Evolutionary conservation across 2,797 vertebrate genomes (phyloP).

Genomic region (Crax fasciolata): DNA sequence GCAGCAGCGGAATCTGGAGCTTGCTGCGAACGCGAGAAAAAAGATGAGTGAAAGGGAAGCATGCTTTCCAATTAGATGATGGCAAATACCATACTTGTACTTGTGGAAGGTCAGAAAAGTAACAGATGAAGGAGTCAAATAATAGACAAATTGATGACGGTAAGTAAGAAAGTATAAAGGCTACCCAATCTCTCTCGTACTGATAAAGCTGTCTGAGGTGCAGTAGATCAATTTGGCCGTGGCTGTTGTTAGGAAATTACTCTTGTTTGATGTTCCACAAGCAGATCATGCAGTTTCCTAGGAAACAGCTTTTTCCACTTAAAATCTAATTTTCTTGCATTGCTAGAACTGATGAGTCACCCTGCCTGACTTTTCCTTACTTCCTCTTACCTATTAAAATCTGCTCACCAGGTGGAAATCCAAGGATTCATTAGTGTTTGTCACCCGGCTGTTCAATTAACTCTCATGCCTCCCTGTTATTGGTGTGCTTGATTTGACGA

Average conservation of each 20-base stretch:
- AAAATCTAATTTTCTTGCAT: constrained; percentile 83
- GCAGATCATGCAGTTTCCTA: constrained; percentile 87
- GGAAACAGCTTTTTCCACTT: constrained; percentile 86
- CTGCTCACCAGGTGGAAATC: constrained; percentile 70
- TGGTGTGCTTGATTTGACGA: not conserved
- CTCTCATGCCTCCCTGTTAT: constrained; percentile 41
- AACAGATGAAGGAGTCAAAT: constrained; percentile 53
- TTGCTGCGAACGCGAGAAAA: not conserved
- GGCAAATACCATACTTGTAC: constrained; percentile 36
- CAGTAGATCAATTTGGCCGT: constrained; percentile 81
- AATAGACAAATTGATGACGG: constrained; percentile 76
- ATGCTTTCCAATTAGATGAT: constrained; percentile 68
- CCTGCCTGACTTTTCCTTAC: constrained; percentile 75
- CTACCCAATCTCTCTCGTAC: constrained; percentile 72
- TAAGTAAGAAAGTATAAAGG: constrained; percentile 80
- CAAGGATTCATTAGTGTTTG: constrained; percentile 71
- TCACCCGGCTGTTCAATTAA: constrained; percentile 63
- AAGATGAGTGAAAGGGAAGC: constrained; percentile 7
- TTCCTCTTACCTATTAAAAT: constrained; percentile 78
- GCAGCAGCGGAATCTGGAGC: constrained; percentile 35
- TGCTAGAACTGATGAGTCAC: constrained; percentile 82
- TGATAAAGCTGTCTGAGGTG: constrained; percentile 80
- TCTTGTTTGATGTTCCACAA: constrained; percentile 83
- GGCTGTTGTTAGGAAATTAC: constrained; percentile 83
- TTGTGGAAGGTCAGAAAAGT: constrained; percentile 67